phyloP scores from a whole-genome alignment of 2,113 vertebrate species.

The Tursiops truncatus region DNA sequence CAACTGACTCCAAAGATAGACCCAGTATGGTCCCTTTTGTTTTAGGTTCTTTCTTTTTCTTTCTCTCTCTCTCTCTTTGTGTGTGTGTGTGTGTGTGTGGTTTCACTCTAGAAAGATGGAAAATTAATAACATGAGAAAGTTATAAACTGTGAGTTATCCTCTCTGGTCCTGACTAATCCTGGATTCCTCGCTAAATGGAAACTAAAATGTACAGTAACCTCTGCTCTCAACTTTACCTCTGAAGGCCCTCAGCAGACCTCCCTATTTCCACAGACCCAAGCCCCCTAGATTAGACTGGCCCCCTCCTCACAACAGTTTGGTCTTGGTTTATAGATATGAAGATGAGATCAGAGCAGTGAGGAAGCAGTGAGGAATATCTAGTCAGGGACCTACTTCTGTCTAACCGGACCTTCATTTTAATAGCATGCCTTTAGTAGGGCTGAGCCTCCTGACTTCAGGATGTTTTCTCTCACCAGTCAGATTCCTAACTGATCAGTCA shows the following conservation, averaged over 20 bases:
- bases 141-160: not conserved
- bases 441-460: not conserved
- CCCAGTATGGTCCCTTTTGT: not conserved
- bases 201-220: not conserved
- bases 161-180: not conserved
- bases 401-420: not conserved
- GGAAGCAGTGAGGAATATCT: not conserved
- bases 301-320: not conserved
- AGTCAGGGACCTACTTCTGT: not conserved
- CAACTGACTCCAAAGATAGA: not conserved
- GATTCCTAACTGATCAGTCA: not conserved
- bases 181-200: constrained; percentile 5
- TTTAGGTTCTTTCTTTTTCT: not conserved
- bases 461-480: not conserved
- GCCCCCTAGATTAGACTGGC: not conserved
- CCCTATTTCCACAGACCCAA: not conserved
- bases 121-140: constrained; percentile 13
- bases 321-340: not conserved
- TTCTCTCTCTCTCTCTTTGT: not conserved
- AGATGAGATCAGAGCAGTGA: not conserved
- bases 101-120: constrained; percentile 10
- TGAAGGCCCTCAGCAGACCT: not conserved
- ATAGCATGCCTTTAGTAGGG: not conserved
- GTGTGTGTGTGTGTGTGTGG: not conserved
- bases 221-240: not conserved